Percentiles rank a stretch among this genome's conserved stretches.
Conservation (phyloP, 2,113 vertebrate species). For the Acanthochromis polyacanthus region DNA sequence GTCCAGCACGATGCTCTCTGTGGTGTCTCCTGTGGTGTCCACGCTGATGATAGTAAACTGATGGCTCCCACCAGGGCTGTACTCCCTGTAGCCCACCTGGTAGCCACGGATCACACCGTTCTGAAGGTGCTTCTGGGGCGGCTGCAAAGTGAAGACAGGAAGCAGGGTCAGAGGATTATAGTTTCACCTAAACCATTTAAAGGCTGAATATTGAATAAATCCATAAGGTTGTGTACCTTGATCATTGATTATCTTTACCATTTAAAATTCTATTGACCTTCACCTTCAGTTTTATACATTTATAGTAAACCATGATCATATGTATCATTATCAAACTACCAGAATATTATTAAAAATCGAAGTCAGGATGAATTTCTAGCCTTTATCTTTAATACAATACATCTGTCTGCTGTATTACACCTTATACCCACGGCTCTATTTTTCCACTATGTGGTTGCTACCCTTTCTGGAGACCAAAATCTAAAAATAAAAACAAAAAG, state of each 20-base stretch:
- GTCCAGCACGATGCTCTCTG: slow-evolving; percentile 92
- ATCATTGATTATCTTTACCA: not conserved
- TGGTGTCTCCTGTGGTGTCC: slow-evolving; percentile 96
- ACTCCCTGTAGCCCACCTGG: slow-evolving; percentile 97
- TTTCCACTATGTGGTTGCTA: too few species aligned
- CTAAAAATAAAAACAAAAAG: too few species aligned
- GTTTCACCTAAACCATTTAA: not conserved
- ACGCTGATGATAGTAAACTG: slow-evolving; percentile 98
- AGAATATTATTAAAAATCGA: not conserved
- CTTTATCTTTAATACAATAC: not conserved
- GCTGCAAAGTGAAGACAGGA: slow-evolving; percentile 74
- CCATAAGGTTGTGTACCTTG: not conserved
- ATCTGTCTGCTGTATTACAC: not conserved
- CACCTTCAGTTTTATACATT: not conserved
- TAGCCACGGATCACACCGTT: slow-evolving; percentile 98
- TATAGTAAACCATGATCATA: not conserved
- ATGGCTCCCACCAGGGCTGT: slow-evolving; percentile 94
- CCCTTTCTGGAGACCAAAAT: too few species aligned
- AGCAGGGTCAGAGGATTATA: not conserved
- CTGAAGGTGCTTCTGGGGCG: slow-evolving; percentile 95
- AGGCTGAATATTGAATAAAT: not conserved
- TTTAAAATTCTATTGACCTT: not conserved
- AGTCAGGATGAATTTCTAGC: not conserved
- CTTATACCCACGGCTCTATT: not conserved
- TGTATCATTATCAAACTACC: not conserved